These are phyloP conservation scores for Mya arenaria DNA, from an alignment of 1,140 invertebrate genomes.

Conservation along the genomic window DNA sequence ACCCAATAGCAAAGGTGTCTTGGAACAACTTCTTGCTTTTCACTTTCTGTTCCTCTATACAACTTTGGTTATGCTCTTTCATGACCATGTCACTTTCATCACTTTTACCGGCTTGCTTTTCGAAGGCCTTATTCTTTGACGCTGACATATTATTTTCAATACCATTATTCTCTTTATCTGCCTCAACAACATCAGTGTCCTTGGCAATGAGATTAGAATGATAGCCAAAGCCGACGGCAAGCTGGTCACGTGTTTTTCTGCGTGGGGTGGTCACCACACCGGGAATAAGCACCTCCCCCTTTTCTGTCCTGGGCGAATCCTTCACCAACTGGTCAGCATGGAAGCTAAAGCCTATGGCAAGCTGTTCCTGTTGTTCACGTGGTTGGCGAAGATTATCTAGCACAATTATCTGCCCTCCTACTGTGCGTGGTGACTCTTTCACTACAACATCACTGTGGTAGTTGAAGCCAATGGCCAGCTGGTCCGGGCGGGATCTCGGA, in stretches of 20 bases:
- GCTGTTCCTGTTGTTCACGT: slow-evolving; percentile 6
- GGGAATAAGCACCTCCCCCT: neutral
- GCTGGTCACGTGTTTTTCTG: slow-evolving; percentile 27
- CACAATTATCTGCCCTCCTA: slow-evolving; percentile 28
- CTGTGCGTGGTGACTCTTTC: slow-evolving; percentile 38
- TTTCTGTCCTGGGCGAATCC: slow-evolving; percentile 24
- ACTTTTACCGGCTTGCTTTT: neutral
- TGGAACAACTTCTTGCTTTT: slow-evolving; percentile 16
- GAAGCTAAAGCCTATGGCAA: slow-evolving; percentile 45
- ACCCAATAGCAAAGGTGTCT: slow-evolving; percentile 40
- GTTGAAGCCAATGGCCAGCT: slow-evolving; percentile 50
- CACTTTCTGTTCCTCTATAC: neutral
- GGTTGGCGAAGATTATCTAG: slow-evolving; percentile 16
- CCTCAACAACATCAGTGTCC: slow-evolving; percentile 6
- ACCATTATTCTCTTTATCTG: neutral
- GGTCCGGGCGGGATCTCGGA: slow-evolving; percentile 10
- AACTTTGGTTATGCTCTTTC: neutral
- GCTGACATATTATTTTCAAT: neutral
- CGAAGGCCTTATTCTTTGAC: neutral
- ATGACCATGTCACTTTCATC: neutral
- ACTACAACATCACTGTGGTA: slow-evolving; percentile 44
- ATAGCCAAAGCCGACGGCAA: slow-evolving; percentile 47
- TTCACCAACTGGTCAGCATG: slow-evolving; percentile 33
- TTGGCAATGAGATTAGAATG: slow-evolving; percentile 41
- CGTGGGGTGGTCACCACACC: slow-evolving; percentile 8